Conservation (phyloP, 2,113 vertebrate genomes). For the Platysternon megacephalum region DNA sequence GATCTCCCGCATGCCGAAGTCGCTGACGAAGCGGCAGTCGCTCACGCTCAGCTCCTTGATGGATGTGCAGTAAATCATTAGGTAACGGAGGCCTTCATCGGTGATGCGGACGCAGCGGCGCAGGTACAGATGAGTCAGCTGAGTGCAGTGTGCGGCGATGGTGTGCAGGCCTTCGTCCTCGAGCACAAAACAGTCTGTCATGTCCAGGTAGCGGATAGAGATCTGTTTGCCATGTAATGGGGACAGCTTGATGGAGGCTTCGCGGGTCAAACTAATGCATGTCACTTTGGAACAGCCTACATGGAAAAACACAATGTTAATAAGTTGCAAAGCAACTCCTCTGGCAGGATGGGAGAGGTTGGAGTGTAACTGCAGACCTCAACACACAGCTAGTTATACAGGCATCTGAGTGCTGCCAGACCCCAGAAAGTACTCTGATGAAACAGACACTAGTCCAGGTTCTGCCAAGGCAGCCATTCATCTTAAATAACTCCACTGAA, state of each 20-base stretch:
- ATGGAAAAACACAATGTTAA: conserved; percentile 22
- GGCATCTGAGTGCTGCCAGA: fast-evolving
- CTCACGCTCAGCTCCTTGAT: conserved; percentile 95
- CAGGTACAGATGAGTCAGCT: conserved; percentile 96
- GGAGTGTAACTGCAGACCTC: background rate
- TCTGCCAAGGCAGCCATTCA: background rate
- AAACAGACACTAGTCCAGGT: background rate
- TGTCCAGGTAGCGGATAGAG: conserved; percentile 95
- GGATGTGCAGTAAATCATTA: conserved; percentile 92
- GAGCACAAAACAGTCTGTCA: conserved; percentile 96
- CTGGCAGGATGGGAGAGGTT: background rate
- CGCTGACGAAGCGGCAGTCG: conserved; percentile 94
- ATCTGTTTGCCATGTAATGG: conserved; percentile 94
- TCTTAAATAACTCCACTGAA: background rate
- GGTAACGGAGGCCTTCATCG: conserved; percentile 93
- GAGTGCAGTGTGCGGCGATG: conserved; percentile 96
- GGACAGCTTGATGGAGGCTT: conserved; percentile 91
- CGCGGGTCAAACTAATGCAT: conserved; percentile 94
- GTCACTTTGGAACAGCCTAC: conserved; percentile 98
- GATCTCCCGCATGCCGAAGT: conserved; percentile 95
- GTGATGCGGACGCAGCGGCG: conserved; percentile 95
- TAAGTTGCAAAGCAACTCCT: background rate
- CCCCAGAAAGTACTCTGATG: background rate
- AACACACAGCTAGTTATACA: fast-evolving
- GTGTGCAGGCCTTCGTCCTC: conserved; percentile 96